Conservation (phyloP, 2,888 invertebrate genomes). For the Caenorhabditis japonica region DNA sequence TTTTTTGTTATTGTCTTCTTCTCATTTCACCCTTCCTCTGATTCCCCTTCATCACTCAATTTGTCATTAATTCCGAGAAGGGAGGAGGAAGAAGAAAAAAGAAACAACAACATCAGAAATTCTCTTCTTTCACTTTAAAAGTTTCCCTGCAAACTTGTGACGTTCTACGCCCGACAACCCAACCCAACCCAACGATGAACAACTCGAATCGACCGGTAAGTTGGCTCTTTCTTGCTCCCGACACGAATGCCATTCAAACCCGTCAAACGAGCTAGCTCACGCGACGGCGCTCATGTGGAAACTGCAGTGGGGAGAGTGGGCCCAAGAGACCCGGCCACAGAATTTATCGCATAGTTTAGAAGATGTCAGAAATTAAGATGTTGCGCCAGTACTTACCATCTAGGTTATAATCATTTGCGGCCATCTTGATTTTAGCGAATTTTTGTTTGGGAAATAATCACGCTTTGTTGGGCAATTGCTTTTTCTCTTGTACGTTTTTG, state of each 20-base stretch:
- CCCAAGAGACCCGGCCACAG: conserved; percentile 22
- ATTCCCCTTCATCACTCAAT: conserved; percentile 33
- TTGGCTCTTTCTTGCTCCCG: no score
- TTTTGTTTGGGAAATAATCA: no score
- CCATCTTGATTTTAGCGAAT: conserved; percentile 14
- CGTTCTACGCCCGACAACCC: neutral
- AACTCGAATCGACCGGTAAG: conserved; percentile 40
- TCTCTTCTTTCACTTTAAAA: conserved; percentile 15
- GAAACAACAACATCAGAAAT: conserved; percentile 29
- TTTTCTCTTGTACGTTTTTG: no score
- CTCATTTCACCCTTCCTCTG: conserved; percentile 12
- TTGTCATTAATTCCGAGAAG: conserved; percentile 4
- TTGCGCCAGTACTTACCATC: conserved; percentile 33
- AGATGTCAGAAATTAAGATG: neutral
- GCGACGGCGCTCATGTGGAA: conserved; percentile 37
- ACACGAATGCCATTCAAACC: conserved; percentile 1
- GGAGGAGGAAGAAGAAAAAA: neutral
- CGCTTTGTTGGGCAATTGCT: no score
- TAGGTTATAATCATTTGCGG: conserved; percentile 42
- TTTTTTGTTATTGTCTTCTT: conserved; percentile 29
- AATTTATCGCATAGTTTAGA: conserved; percentile 16
- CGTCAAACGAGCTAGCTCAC: conserved; percentile 13
- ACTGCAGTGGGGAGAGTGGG: conserved; percentile 37
- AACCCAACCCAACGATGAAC: conserved; percentile 19
- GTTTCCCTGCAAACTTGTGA: neutral